These are phyloP conservation scores for Osmoderma eremita DNA, from an alignment of 2,888 invertebrate genomes.

Conservation along the genomic window DNA sequence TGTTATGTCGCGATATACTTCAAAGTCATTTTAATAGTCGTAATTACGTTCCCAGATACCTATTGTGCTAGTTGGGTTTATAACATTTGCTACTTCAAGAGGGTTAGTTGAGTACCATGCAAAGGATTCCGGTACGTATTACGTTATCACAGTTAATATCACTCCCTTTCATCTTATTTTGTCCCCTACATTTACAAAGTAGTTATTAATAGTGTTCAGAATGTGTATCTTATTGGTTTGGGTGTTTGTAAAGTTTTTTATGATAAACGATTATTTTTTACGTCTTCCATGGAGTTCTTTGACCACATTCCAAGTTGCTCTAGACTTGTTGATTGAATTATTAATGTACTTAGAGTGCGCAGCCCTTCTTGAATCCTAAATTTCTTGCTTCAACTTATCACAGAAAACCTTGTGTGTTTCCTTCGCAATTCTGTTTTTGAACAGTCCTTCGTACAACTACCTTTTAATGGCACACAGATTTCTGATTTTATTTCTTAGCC, in stretches of 20 bases:
- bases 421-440: neutral
- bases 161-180: neutral
- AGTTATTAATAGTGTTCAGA: neutral
- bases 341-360: neutral
- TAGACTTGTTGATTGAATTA: neutral
- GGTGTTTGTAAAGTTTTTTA: neutral
- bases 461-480: too few species aligned
- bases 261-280: neutral
- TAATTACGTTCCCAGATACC: too few species aligned
- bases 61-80: too few species aligned
- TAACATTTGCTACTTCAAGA: neutral
- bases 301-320: too few species aligned
- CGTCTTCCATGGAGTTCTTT: neutral
- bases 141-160: neutral
- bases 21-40: too few species aligned
- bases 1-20: too few species aligned
- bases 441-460: neutral
- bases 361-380: neutral
- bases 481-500: too few species aligned
- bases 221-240: neutral
- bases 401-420: neutral
- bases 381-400: neutral
- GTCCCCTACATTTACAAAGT: neutral
- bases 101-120: neutral
- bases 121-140: neutral